Percentiles rank a stretch among this genome's conserved stretches.
phyloP scores from a whole-genome alignment of 2,888 invertebrate species.

The Isotomurus palustris region DNA sequence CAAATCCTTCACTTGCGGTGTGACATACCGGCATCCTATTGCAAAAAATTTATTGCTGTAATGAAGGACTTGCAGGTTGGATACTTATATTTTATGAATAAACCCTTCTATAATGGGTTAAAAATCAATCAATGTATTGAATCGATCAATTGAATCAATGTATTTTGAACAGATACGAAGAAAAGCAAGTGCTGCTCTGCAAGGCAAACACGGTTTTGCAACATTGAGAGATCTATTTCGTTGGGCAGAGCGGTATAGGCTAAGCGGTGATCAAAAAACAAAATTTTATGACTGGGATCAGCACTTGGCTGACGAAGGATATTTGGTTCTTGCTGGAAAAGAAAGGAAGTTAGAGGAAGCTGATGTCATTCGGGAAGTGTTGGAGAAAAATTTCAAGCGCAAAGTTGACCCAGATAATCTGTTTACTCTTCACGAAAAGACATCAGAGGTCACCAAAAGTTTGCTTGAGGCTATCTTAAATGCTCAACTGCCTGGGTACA shows the following conservation, averaged over 20 bases:
- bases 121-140: no score
- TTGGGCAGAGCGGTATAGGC: slow-evolving; percentile 91
- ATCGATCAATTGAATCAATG: neutral
- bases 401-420: slow-evolving; percentile 39
- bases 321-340: slow-evolving; percentile 85
- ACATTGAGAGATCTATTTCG: slow-evolving; percentile 91
- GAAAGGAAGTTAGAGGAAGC: slow-evolving; percentile 81
- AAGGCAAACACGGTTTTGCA: slow-evolving; percentile 85
- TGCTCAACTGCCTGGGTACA: slow-evolving; percentile 56
- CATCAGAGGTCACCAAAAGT: slow-evolving; percentile 70
- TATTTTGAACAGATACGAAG: slow-evolving; percentile 57
- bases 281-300: slow-evolving; percentile 92
- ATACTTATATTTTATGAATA: no score
- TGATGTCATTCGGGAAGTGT: slow-evolving; percentile 70
- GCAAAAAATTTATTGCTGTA: slow-evolving; percentile 82
- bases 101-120: no score
- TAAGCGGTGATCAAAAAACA: slow-evolving; percentile 59
- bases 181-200: slow-evolving; percentile 80
- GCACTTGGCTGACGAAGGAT: slow-evolving; percentile 94
- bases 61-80: slow-evolving; percentile 81
- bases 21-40: slow-evolving; percentile 77
- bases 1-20: slow-evolving; percentile 84
- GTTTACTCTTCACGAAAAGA: slow-evolving; percentile 51
- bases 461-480: slow-evolving; percentile 65
- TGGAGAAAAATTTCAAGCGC: slow-evolving; percentile 73